Conservation (phyloP, 2,113 vertebrate species). For the Paradisaea rubra region DNA sequence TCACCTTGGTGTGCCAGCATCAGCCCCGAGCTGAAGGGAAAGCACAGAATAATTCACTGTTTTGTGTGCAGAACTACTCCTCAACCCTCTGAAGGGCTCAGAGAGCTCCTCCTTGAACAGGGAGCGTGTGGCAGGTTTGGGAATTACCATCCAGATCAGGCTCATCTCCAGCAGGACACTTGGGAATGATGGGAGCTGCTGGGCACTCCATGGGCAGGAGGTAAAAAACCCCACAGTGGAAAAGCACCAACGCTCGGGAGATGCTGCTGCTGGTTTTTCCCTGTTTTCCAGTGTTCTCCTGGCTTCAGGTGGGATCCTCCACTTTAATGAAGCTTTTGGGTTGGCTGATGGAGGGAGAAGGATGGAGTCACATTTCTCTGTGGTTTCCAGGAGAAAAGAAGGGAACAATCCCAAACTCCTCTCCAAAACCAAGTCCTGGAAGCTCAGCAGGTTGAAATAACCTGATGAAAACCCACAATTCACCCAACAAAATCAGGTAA, state of each 20-base stretch:
- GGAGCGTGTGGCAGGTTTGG: accelerated
- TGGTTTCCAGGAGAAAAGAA: neutral
- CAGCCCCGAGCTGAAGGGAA: neutral
- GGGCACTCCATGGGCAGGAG: neutral
- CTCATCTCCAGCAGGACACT: neutral
- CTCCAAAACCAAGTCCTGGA: neutral
- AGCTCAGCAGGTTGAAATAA: neutral
- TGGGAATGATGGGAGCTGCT: neutral
- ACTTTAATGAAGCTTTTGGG: neutral
- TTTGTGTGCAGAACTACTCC: neutral
- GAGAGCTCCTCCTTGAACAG: neutral
- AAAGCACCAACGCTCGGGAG: neutral
- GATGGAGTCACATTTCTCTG: neutral
- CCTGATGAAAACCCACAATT: neutral
- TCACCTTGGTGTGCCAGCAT: neutral
- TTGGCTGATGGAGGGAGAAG: neutral
- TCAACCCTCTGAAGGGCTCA: neutral
- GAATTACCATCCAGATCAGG: neutral
- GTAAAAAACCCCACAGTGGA: accelerated
- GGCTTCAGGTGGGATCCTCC: neutral
- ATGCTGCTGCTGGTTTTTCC: neutral
- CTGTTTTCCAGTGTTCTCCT: neutral
- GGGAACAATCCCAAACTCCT: neutral
- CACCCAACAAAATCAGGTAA: neutral
- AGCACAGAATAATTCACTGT: neutral